phyloP scores from a whole-genome alignment of 1,140 invertebrate genomes.

The Trachelipus rathkii region DNA sequence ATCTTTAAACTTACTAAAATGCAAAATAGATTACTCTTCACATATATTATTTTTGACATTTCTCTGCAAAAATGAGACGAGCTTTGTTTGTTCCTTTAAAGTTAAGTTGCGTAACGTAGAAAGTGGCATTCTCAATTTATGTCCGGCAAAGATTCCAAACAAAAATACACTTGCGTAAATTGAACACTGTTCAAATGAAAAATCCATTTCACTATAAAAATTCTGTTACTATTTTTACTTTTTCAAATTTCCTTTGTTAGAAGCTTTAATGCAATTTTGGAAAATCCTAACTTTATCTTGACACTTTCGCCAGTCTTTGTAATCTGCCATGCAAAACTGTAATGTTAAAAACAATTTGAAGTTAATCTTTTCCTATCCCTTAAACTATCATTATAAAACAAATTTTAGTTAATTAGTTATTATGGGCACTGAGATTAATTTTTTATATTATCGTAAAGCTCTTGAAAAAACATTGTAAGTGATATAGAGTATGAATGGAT shows the following conservation, averaged over 20 bases:
- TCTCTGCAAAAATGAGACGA: conserved; percentile 82
- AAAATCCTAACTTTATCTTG: conserved; percentile 74
- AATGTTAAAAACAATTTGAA: conserved; percentile 50
- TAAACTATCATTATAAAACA: too few species aligned
- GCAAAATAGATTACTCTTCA: not conserved
- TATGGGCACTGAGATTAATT: too few species aligned
- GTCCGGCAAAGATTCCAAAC: conserved; percentile 30
- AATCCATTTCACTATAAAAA: not conserved
- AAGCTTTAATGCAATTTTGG: conserved; percentile 65
- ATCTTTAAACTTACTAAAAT: too few species aligned
- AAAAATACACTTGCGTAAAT: not conserved
- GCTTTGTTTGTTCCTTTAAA: conserved; percentile 54
- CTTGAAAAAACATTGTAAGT: too few species aligned
- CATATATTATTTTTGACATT: conserved; percentile 71
- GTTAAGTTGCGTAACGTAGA: conserved; percentile 3
- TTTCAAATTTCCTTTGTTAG: conserved; percentile 49
- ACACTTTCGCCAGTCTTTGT: conserved; percentile 85
- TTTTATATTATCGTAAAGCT: too few species aligned
- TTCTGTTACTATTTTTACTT: not conserved
- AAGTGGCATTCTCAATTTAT: conserved; percentile 22
- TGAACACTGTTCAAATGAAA: not conserved
- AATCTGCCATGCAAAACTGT: conserved; percentile 81
- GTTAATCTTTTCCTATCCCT: too few species aligned
- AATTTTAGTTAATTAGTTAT: too few species aligned
- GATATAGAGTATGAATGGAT: too few species aligned